phyloP scores from a whole-genome alignment of 37 sponge, comb jelly and placozoan genomes.

The Halichondria panicea region DNA sequence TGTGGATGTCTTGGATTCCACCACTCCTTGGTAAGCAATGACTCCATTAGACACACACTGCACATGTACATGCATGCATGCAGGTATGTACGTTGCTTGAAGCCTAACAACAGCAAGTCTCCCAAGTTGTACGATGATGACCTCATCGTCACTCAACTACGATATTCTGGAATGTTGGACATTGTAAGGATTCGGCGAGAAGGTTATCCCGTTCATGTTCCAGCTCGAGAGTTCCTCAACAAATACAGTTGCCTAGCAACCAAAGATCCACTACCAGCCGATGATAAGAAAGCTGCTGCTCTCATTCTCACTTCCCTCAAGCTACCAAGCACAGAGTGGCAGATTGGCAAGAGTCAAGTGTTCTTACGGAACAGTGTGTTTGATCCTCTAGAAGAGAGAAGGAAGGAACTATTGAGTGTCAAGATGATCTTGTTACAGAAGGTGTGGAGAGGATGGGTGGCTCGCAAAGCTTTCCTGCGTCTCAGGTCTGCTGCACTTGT shows the following conservation, averaged over 20 bases:
- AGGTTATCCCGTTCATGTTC: conserved; percentile 94
- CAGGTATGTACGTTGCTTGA: conserved; percentile 92
- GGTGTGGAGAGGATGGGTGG: conserved; percentile 70
- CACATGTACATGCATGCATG: background rate
- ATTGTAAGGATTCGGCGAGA: conserved; percentile 88
- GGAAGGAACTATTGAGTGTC: conserved; percentile 59
- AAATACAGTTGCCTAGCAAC: conserved; percentile 90
- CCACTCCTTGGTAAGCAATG: conserved; percentile 81
- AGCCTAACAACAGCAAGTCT: conserved; percentile 78
- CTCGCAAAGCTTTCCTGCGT: conserved; percentile 46
- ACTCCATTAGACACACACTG: background rate
- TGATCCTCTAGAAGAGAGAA: conserved; percentile 87
- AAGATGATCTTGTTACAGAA: conserved; percentile 85
- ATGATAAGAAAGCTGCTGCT: conserved; percentile 73
- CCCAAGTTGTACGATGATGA: conserved; percentile 73
- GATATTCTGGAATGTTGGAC: conserved; percentile 95
- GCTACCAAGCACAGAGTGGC: conserved; percentile 94
- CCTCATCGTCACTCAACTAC: conserved; percentile 85
- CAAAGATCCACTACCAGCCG: conserved; percentile 68
- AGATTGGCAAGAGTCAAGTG: conserved; percentile 89
- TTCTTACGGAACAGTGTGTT: conserved; percentile 91
- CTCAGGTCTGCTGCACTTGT: conserved; percentile 45
- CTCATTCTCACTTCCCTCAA: conserved; percentile 67
- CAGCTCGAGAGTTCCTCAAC: conserved; percentile 80
- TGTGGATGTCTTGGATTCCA: conserved; percentile 84